These are phyloP conservation scores for Pangasius krempfi DNA, from an alignment of 2,797 vertebrate species.

Conservation along the genomic window DNA sequence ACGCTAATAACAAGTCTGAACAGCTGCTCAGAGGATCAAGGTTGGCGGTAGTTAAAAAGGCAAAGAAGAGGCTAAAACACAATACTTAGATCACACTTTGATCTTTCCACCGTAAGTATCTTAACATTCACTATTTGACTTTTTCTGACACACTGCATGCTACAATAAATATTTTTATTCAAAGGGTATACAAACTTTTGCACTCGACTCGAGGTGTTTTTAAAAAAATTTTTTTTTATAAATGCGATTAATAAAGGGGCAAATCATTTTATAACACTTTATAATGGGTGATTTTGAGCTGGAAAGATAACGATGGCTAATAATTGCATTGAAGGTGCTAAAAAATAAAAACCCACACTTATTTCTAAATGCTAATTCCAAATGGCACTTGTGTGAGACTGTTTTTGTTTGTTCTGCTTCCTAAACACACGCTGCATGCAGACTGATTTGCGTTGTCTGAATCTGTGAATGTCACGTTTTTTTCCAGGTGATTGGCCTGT, in stretches of 20 bases:
- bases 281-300: neutral
- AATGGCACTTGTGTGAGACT: neutral
- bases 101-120: neutral
- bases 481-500: conserved; percentile 91
- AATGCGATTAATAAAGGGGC: neutral
- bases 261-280: neutral
- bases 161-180: neutral
- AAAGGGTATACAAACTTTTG: neutral
- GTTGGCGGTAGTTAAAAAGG: no score
- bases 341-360: neutral
- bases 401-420: neutral
- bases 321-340: neutral
- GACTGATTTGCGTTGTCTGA: neutral
- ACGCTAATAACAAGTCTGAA: neutral
- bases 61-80: neutral
- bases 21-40: neutral
- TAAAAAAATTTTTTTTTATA: neutral
- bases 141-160: neutral
- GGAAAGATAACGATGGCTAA: neutral
- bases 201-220: no score
- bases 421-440: neutral
- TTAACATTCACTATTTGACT: neutral
- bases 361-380: neutral
- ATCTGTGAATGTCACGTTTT: conserved; percentile 46
- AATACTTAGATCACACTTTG: neutral